Base-by-base conservation (phyloP, 2,888 invertebrate species). In the Tetropium fuscum region DNA sequence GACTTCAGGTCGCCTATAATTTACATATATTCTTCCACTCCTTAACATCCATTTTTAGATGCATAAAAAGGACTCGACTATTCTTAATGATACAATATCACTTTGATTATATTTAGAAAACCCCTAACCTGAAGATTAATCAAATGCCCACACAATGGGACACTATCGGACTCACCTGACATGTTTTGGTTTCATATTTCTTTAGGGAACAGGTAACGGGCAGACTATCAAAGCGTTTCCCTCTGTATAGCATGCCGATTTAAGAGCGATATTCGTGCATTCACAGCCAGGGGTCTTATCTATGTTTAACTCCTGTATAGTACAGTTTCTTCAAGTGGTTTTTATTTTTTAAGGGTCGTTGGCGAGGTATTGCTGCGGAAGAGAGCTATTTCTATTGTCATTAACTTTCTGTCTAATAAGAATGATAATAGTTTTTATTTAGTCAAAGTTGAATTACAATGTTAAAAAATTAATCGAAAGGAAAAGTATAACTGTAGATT, bases 31-130 rank as follows among this genome's bases (percentile, higher is more conserved):
- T 47, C 20, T 34, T 47, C 19, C 19, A 47, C 19, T 34, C 32
- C 15, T 10, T 4, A n/a, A 3, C 1, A 6, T 10, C 32, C 6
- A 19, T 11, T 34, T 47, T 7, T 34, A 16, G 19, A 34, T n/a
- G 1, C 19, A 16, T 30, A 34, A 15, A 32, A 47, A 47, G 30
- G 34, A 13, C 18, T 32, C 47, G 45, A 40, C 38, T 41, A 36
- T 15, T 30, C 27, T 45, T 51, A 51, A 58, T 53, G 44, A 58
- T 45, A 58, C 38, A 53, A 58, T 58, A 58, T 58, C 45, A 58
- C 51, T 19, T 51, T 44, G 38, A 44, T 36, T 34, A 40, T n/a
- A n/a, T 51, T 51, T 53, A 51, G 51, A 44, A 15, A 30, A 34
- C 16, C 51, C 51, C 40, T 51, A 51, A n/a, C n/a, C 38, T 16